Percentiles rank a stretch among this genome's conserved stretches.
phyloP scores from a whole-genome alignment of 2,797 vertebrate genomes.

The Mormyrops boulengeri region DNA sequence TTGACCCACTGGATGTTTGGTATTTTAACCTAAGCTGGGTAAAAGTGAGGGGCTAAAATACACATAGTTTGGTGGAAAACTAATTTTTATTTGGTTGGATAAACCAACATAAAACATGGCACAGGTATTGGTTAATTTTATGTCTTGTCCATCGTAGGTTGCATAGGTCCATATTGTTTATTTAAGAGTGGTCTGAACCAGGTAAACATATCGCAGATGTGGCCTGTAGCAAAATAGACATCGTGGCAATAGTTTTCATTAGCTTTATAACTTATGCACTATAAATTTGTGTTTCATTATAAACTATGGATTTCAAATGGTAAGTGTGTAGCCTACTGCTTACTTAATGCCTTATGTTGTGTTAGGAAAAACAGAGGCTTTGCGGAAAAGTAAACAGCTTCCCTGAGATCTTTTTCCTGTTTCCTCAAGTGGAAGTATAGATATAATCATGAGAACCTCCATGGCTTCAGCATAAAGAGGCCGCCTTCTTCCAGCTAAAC shows the following conservation, averaged over 20 bases:
- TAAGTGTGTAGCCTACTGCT: not conserved
- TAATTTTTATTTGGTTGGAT: not conserved
- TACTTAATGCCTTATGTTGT: not conserved
- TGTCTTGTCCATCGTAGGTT: not conserved
- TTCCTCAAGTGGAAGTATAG: not conserved
- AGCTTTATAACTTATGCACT: not conserved
- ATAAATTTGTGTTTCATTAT: not conserved
- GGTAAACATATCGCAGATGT: not conserved
- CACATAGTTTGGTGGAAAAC: not conserved
- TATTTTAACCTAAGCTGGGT: not conserved
- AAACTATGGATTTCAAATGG: not conserved
- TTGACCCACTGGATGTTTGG: not conserved
- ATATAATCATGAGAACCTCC: not conserved
- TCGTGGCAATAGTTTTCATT: not conserved
- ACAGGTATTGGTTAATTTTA: not conserved
- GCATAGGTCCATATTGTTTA: not conserved
- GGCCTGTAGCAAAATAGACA: not conserved
- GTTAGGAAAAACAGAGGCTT: not conserved
- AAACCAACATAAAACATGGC: no score
- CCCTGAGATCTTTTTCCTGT: not conserved
- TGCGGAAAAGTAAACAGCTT: not conserved
- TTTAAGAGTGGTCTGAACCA: not conserved
- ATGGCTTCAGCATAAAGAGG: not conserved
- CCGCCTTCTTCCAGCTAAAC: not conserved
- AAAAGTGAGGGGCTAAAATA: not conserved